A percentile compares a stretch with the other conserved stretches of the same genome.
Evolutionary conservation across 2,888 invertebrate species (phyloP).

Genomic region (Leptinotarsa rubiginosa): DNA sequence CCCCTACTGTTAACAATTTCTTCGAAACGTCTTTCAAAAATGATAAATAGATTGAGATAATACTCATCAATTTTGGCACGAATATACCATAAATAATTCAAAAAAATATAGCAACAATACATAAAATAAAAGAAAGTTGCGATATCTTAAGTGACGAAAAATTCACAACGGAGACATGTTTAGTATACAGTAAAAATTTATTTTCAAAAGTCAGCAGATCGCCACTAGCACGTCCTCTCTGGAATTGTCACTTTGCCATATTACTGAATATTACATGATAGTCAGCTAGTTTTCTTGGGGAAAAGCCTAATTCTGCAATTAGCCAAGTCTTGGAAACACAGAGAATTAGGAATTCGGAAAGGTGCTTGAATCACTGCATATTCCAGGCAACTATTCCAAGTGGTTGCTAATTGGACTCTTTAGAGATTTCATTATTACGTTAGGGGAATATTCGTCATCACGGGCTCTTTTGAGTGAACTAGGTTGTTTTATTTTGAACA

Average conservation of each 20-base stretch:
- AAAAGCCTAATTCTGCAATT: neutral
- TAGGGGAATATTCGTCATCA: neutral
- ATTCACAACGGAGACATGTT: neutral
- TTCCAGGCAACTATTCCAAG: neutral
- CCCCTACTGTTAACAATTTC: neutral
- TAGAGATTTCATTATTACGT: neutral
- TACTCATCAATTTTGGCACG: neutral
- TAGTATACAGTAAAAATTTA: neutral
- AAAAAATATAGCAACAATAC: neutral
- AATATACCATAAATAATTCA: neutral
- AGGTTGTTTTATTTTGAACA: neutral
- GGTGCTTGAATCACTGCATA: neutral
- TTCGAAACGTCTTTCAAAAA: neutral
- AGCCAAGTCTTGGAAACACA: neutral
- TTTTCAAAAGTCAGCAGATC: neutral
- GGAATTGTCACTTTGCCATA: neutral
- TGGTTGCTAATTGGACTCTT: neutral
- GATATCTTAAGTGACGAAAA: neutral
- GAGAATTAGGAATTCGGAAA: neutral
- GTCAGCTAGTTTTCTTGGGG: neutral
- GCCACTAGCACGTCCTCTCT: neutral
- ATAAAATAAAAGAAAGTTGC: neutral
- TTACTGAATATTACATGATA: neutral
- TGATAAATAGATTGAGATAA: neutral
- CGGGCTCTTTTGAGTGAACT: neutral